phyloP scores from a whole-genome alignment of 2,888 invertebrate species.

The Phytoseiulus persimilis region DNA sequence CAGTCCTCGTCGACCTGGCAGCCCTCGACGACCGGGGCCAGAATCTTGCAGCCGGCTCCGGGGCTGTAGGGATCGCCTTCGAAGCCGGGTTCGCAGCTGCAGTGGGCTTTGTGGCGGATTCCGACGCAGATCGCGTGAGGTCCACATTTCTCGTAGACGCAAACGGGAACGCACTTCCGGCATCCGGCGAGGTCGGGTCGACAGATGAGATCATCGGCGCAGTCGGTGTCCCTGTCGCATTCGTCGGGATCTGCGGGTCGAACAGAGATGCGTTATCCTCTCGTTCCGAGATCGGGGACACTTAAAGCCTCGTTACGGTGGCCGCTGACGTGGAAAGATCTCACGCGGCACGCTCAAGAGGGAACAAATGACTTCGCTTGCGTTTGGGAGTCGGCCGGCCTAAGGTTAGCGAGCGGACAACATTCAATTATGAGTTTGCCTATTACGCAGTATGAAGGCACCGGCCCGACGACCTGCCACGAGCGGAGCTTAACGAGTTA shows the following conservation, averaged over 20 bases:
- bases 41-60: conserved; percentile 44
- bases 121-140: conserved; percentile 45
- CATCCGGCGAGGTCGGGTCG: conserved; percentile 44
- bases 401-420: too few relatives aligned
- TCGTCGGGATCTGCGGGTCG: conserved; percentile 42
- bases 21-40: conserved; percentile 30
- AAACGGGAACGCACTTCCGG: conserved; percentile 43
- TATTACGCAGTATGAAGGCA: too few relatives aligned
- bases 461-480: too few relatives aligned
- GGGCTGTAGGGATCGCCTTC: conserved; percentile 61
- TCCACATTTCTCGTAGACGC: conserved; percentile 43
- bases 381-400: too few relatives aligned
- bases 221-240: conserved; percentile 46
- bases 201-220: conserved; percentile 45
- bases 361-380: too few relatives aligned
- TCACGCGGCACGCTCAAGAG: too few relatives aligned
- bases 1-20: conserved; percentile 30
- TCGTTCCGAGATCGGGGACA: too few relatives aligned
- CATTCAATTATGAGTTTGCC: too few relatives aligned
- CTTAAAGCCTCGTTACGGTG: too few relatives aligned
- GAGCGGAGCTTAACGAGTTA: too few relatives aligned
- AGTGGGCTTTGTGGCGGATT: conserved; percentile 44
- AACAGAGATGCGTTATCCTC: too few relatives aligned
- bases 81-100: conserved; percentile 73
- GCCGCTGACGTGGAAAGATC: too few relatives aligned